Evolutionary conservation across 2,113 vertebrate species (phyloP).

Genomic region (Hippocampus comes): DNA sequence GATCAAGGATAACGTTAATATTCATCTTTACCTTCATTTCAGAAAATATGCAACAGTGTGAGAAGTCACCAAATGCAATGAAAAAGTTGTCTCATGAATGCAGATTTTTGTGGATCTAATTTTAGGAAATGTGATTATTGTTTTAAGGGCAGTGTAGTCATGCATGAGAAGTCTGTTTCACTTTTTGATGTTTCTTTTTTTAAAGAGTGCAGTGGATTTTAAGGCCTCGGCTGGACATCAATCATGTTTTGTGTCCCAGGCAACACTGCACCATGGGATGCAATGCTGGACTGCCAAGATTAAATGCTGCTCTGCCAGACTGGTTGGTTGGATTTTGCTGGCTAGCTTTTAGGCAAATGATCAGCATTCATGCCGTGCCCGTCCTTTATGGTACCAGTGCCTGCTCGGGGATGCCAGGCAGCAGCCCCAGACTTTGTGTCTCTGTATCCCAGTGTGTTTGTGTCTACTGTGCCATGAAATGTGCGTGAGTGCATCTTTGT

Average conservation of each 20-base stretch:
- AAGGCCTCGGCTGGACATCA: slow-evolving; percentile 24
- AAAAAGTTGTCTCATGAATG: background rate
- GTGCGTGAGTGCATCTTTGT: slow-evolving; percentile 18
- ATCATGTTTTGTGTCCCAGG: slow-evolving; percentile 25
- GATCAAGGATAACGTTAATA: background rate
- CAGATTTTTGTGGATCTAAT: background rate
- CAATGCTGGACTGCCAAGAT: slow-evolving; percentile 21
- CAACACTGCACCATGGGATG: slow-evolving; percentile 24
- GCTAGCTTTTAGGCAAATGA: slow-evolving; percentile 29
- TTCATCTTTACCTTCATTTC: background rate
- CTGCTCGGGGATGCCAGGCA: slow-evolving; percentile 56
- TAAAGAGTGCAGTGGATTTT: slow-evolving; percentile 13
- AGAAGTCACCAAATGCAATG: background rate
- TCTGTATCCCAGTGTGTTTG: slow-evolving; percentile 55
- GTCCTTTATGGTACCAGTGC: slow-evolving; percentile 43
- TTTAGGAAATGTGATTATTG: background rate
- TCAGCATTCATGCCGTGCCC: slow-evolving; percentile 51
- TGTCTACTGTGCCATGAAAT: slow-evolving; percentile 55
- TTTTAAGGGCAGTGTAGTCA: background rate
- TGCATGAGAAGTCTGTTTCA: background rate
- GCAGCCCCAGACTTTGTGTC: slow-evolving; percentile 47
- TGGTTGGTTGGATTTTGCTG: slow-evolving; percentile 31
- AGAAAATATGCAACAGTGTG: background rate
- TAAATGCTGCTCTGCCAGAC: slow-evolving; percentile 30
- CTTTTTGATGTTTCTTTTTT: slow-evolving; percentile 16